Percentiles rank a stretch among this genome's conserved stretches.
Evolutionary conservation across 2,888 invertebrate species (phyloP).

Genomic region (Aradus depressus): DNA sequence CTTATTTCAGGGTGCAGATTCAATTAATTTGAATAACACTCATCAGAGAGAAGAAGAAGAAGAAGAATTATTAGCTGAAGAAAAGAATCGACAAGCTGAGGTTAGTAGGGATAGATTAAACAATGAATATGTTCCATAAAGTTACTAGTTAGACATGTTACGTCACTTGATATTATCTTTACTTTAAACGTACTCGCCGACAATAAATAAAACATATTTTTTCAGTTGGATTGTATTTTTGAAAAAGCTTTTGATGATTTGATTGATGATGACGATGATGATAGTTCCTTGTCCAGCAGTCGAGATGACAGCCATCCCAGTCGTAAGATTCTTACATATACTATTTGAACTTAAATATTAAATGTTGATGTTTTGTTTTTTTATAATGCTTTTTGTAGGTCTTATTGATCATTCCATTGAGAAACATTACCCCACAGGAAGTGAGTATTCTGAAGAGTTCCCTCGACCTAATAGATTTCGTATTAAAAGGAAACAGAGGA

Average conservation of each 20-base stretch:
- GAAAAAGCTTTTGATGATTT: constrained; percentile 27
- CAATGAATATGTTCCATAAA: too few relatives aligned
- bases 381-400: constrained; percentile 1
- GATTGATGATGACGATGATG: constrained; percentile 25
- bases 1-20: constrained; percentile 22
- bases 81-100: constrained; percentile 26
- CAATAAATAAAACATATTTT: not conserved
- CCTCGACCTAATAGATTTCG: not conserved
- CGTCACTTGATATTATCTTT: not conserved
- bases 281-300: constrained; percentile 24
- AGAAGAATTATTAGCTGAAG: constrained; percentile 25
- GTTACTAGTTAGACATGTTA: too few relatives aligned
- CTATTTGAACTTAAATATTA: not conserved
- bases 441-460: not conserved
- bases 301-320: constrained; percentile 12
- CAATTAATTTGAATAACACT: constrained; percentile 21
- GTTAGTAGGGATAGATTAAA: too few relatives aligned
- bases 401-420: constrained; percentile 1
- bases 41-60: constrained; percentile 27
- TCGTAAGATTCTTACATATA: not conserved
- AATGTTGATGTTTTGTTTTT: not conserved
- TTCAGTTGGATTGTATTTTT: constrained; percentile 23
- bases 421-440: constrained; percentile 5
- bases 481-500: not conserved
- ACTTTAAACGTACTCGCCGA: not conserved